Evolutionary conservation across 2,797 vertebrate species (phyloP).

Genomic region (Meriones psammophilus): DNA sequence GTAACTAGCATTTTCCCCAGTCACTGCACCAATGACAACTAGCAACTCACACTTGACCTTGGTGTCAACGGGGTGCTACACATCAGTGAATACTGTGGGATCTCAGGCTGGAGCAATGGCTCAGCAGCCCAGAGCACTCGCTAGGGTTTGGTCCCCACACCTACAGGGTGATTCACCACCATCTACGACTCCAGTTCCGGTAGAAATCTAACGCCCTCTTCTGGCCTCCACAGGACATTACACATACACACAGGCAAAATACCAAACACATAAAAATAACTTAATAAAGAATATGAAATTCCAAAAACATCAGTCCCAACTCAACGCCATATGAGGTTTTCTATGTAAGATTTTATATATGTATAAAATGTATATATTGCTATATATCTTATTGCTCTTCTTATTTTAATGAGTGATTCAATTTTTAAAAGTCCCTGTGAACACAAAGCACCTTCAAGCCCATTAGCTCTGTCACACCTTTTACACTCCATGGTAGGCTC

Average conservation of each 20-base stretch:
- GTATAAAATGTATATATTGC: no score
- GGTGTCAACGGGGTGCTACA: background rate
- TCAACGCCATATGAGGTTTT: background rate
- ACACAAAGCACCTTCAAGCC: background rate
- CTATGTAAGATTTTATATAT: background rate
- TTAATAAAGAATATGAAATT: background rate
- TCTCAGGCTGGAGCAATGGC: background rate
- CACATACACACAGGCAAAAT: background rate
- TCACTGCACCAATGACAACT: background rate
- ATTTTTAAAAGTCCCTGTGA: background rate
- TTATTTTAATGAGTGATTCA: background rate
- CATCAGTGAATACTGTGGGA: background rate
- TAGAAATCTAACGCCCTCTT: background rate
- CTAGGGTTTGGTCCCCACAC: background rate
- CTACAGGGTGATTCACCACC: no score
- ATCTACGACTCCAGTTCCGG: background rate
- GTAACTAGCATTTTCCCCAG: background rate
- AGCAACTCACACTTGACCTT: background rate
- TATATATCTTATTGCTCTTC: background rate
- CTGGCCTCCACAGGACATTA: background rate
- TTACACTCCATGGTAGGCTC: background rate
- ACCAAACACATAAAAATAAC: background rate
- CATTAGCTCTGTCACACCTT: background rate
- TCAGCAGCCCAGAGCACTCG: background rate
- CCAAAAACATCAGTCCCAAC: background rate